Evolutionary conservation across 1,140 invertebrate genomes (phyloP).

Genomic region (Bilobella aurantiaca): DNA sequence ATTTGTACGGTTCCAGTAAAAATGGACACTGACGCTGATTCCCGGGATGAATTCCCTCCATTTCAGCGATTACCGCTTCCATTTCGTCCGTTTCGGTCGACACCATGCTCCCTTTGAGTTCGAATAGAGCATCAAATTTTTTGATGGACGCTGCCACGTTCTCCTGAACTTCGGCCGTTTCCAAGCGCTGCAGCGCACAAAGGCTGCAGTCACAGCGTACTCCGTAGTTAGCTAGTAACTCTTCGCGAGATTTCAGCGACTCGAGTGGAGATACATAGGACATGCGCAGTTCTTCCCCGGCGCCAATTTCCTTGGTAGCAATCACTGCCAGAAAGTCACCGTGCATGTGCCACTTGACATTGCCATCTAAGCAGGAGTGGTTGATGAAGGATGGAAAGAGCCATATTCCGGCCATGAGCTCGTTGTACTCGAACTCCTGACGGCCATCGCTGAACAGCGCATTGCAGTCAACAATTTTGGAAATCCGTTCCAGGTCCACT

Average conservation of each 20-base stretch:
- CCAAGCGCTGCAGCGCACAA: neutral
- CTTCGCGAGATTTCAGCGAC: neutral
- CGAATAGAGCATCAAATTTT: neutral
- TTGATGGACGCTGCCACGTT: neutral
- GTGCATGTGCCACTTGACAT: neutral
- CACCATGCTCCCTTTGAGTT: neutral
- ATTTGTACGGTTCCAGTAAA: neutral
- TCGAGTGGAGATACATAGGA: neutral
- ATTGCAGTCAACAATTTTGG: neutral
- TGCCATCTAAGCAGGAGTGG: constrained; percentile 3
- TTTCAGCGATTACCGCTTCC: neutral
- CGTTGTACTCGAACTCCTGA: neutral
- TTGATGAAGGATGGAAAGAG: constrained; percentile 12
- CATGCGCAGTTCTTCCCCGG: constrained; percentile 9
- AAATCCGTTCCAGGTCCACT: neutral
- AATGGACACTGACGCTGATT: neutral
- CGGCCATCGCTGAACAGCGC: neutral
- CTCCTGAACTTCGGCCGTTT: neutral
- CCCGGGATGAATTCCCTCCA: neutral
- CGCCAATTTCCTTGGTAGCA: neutral
- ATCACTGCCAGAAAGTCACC: neutral
- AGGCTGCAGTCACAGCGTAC: neutral
- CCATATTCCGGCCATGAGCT: neutral
- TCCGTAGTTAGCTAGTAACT: neutral
- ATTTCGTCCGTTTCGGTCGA: neutral